Conservation (phyloP, 2,888 invertebrate species). For the Sabatieria punctata region DNA sequence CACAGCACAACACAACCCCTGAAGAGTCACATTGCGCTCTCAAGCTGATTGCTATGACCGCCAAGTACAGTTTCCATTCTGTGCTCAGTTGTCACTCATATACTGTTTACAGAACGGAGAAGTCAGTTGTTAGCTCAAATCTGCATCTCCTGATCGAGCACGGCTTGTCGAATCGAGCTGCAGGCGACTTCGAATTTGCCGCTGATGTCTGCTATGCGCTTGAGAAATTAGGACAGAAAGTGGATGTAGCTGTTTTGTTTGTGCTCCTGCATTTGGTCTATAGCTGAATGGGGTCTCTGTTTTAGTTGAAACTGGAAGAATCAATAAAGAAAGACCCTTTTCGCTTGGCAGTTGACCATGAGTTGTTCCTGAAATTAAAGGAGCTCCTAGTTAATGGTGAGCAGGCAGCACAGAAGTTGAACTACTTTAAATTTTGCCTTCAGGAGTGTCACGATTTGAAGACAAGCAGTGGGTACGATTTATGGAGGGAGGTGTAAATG, state of each 20-base stretch:
- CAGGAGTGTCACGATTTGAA: constrained; percentile 33
- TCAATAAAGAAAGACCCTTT: constrained; percentile 21
- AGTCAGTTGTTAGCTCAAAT: constrained; percentile 3
- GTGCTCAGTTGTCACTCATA: background rate
- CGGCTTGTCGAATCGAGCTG: constrained; percentile 45
- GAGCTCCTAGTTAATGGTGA: constrained; percentile 38
- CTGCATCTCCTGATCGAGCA: constrained; percentile 50
- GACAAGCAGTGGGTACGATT: constrained; percentile 43
- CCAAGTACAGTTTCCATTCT: constrained; percentile 34
- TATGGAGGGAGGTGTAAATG: constrained; percentile 43
- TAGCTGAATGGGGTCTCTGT: constrained; percentile 1
- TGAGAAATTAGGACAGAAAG: constrained; percentile 31
- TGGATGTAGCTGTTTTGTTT: no score
- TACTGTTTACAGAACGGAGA: constrained; percentile 34
- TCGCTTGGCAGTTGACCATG: constrained; percentile 40
- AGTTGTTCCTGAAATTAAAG: constrained; percentile 41
- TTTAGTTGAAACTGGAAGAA: constrained; percentile 25
- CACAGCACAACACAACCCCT: constrained; percentile 51
- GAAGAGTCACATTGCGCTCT: constrained; percentile 56
- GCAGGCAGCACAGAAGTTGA: background rate
- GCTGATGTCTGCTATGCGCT: constrained; percentile 45
- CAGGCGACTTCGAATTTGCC: constrained; percentile 42
- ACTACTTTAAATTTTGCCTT: background rate
- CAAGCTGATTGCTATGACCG: constrained; percentile 58
- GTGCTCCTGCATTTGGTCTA: no score